Evolutionary conservation across 53 echinoderm and acorn worm species (phyloP).

Genomic region (Stichopus horrens): DNA sequence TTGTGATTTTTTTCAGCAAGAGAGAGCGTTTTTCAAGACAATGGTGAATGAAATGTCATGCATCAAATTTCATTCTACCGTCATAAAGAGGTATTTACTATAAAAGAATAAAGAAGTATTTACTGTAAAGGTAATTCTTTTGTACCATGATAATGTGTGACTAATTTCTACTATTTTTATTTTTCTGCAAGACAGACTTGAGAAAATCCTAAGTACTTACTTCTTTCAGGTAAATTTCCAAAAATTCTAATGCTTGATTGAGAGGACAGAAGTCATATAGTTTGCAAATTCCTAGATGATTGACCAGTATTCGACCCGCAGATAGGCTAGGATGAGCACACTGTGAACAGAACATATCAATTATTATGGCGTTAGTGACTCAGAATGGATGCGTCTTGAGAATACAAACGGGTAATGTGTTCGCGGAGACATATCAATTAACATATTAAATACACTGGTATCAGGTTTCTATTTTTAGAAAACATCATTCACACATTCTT

Average conservation of each 20-base stretch:
- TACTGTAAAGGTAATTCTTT: not conserved
- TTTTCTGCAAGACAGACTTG: too few relatives aligned
- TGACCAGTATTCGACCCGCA: not conserved
- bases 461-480: not conserved
- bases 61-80: not conserved
- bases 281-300: not conserved
- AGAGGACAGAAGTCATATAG: not conserved
- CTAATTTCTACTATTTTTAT: not conserved
- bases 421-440: not conserved
- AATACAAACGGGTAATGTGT: not conserved
- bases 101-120: not conserved
- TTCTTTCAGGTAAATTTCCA: not conserved
- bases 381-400: not conserved
- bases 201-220: not conserved
- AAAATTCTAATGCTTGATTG: not conserved
- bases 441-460: not conserved
- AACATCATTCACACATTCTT: not conserved
- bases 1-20: too few relatives aligned
- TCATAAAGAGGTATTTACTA: too few relatives aligned
- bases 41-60: not conserved
- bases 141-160: not conserved
- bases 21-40: too few relatives aligned
- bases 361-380: not conserved
- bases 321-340: constrained; percentile 9
- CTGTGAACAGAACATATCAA: not conserved